phyloP scores from a whole-genome alignment of 2,113 vertebrate species.

The Jacana jacana region DNA sequence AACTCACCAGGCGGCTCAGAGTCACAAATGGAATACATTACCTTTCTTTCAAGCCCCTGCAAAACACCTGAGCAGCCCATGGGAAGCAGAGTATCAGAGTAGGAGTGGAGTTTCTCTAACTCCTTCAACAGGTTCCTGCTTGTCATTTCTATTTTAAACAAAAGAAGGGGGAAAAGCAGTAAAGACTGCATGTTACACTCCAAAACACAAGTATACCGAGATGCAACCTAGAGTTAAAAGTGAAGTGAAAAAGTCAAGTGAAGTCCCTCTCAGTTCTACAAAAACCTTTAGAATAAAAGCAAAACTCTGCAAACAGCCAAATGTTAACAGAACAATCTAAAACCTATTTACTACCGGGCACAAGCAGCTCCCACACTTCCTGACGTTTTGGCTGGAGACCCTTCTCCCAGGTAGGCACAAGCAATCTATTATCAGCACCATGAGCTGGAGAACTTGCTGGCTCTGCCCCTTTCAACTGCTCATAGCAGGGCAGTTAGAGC shows the following conservation, averaged over 20 bases:
- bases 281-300: neutral
- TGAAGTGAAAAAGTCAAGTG: neutral
- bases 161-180: neutral
- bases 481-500: neutral
- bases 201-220: neutral
- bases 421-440: neutral
- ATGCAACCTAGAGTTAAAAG: no score
- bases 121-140: neutral
- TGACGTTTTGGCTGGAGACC: neutral
- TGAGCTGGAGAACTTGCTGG: neutral
- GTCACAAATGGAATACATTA: neutral
- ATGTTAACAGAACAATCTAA: neutral
- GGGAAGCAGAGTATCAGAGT: neutral
- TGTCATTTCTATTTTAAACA: neutral
- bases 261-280: neutral
- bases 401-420: neutral
- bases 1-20: no score
- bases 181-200: neutral
- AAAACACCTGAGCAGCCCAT: neutral
- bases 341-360: neutral
- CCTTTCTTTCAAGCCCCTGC: neutral
- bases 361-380: neutral
- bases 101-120: neutral
- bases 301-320: neutral
- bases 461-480: neutral